Evolutionary conservation across 2,113 vertebrate species (phyloP).

Genomic region (Macrotus californicus): DNA sequence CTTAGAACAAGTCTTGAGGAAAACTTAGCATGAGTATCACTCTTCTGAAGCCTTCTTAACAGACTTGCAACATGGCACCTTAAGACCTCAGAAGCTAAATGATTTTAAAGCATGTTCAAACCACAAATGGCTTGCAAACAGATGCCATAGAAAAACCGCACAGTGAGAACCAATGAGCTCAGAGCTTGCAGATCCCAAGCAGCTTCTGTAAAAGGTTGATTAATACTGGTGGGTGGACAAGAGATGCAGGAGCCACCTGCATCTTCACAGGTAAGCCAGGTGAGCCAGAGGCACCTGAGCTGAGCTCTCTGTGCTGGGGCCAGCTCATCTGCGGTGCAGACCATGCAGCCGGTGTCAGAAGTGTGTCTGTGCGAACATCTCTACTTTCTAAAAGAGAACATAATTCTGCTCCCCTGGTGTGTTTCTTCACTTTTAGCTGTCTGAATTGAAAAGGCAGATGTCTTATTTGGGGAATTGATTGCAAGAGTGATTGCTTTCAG

Average conservation of each 20-base stretch:
- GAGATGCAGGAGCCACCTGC: constrained; percentile 13
- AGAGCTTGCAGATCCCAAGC: constrained; percentile 31
- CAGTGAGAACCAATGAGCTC: neutral
- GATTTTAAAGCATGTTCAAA: constrained; percentile 38
- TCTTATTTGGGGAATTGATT: constrained; percentile 78
- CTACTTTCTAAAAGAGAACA: constrained; percentile 66
- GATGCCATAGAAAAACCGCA: constrained; percentile 41
- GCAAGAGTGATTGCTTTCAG: constrained; percentile 78
- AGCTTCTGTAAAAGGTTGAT: constrained; percentile 54
- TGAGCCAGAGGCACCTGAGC: neutral
- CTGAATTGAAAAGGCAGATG: constrained; percentile 79
- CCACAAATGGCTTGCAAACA: constrained; percentile 56
- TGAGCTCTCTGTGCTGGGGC: neutral
- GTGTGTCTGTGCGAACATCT: constrained; percentile 62
- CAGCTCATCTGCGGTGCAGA: constrained; percentile 51
- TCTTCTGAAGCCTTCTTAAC: neutral
- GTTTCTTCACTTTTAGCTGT: constrained; percentile 75
- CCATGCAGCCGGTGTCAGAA: constrained; percentile 38
- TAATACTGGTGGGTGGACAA: constrained; percentile 47
- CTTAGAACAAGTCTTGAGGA: neutral
- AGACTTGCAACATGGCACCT: neutral
- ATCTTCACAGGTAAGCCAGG: neutral
- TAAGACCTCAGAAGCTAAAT: neutral
- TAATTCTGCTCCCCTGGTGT: constrained; percentile 72
- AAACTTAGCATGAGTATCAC: neutral